Evolutionary conservation across 2,888 invertebrate species (phyloP).

Genomic region (Diplazon laetatorius): DNA sequence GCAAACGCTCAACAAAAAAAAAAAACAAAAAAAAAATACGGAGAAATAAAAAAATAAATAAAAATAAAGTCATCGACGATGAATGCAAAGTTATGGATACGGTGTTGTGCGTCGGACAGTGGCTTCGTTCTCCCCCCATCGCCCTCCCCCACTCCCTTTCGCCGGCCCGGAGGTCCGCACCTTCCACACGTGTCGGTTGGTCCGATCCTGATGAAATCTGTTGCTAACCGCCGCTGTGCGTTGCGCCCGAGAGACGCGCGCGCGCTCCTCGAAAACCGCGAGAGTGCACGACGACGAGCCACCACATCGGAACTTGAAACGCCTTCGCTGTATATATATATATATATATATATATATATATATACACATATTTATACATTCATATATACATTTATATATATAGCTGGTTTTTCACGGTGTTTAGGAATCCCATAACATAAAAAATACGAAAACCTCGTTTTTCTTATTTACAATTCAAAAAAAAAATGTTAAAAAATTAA

Average conservation of each 20-base stretch:
- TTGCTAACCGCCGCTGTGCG: conserved; percentile 77
- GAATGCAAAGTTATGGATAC: conserved; percentile 41
- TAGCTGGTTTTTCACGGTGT: too few relatives aligned
- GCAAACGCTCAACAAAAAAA: too few relatives aligned
- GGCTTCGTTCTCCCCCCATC: conserved; percentile 62
- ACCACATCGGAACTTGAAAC: conserved; percentile 58
- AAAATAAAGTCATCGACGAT: neutral
- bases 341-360: neutral
- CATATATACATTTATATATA: too few relatives aligned
- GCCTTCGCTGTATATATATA: conserved; percentile 11
- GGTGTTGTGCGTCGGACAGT: conserved; percentile 42
- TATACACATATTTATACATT: too few relatives aligned
- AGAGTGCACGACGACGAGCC: conserved; percentile 50
- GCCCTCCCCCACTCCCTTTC: too few relatives aligned
- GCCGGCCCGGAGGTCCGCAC: conserved; percentile 57
- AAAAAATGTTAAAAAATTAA: too few relatives aligned
- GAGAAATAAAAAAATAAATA: too few relatives aligned
- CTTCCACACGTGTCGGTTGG: conserved; percentile 71
- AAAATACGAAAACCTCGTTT: too few relatives aligned
- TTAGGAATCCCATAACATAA: too few relatives aligned
- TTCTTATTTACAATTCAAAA: too few relatives aligned
- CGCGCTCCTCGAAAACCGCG: conserved; percentile 19
- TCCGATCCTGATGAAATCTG: conserved; percentile 78
- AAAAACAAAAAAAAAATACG: too few relatives aligned
- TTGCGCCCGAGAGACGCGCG: conserved; percentile 61